Evolutionary conservation across 2,113 vertebrate genomes (phyloP).

Genomic region (Boleophthalmus pectinirostris): DNA sequence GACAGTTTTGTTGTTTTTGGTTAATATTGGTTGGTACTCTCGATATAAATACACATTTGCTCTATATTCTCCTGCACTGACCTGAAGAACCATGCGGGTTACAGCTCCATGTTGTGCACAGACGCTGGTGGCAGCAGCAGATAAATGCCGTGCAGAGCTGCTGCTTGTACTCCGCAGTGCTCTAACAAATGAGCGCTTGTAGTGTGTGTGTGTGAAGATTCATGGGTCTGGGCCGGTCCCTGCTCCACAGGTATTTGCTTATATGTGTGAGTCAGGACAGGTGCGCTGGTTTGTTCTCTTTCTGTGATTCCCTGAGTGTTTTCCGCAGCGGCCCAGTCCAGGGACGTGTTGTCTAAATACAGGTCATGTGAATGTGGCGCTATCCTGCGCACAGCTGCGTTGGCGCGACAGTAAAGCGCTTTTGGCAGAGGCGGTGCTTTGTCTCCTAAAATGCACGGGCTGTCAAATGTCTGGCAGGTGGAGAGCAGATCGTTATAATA

Average conservation of each 20-base stretch:
- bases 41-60: background rate
- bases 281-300: conserved; percentile 12
- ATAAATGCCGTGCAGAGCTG: conserved; percentile 45
- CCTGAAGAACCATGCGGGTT: conserved; percentile 10
- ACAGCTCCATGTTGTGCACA: conserved; percentile 14
- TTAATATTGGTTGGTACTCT: too few relatives aligned
- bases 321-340: background rate
- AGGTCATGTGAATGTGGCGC: background rate
- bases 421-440: conserved; percentile 17
- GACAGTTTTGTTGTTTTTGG: too few relatives aligned
- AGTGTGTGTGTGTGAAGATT: conserved; percentile 55
- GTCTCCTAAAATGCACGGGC: conserved; percentile 55
- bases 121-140: conserved; percentile 30
- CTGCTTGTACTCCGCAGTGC: conserved; percentile 31
- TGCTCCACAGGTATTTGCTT: conserved; percentile 25
- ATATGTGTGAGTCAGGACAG: conserved; percentile 7
- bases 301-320: conserved; percentile 8
- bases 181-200: conserved; percentile 59
- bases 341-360: conserved; percentile 31
- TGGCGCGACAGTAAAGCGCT: conserved; percentile 12
- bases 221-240: conserved; percentile 30
- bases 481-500: conserved; percentile 50
- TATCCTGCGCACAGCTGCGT: background rate
- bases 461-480: conserved; percentile 59
- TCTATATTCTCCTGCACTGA: conserved; percentile 8